These are phyloP conservation scores for Trachelus troglodyta DNA, from an alignment of 2,888 invertebrate species.

Conservation along the genomic window DNA sequence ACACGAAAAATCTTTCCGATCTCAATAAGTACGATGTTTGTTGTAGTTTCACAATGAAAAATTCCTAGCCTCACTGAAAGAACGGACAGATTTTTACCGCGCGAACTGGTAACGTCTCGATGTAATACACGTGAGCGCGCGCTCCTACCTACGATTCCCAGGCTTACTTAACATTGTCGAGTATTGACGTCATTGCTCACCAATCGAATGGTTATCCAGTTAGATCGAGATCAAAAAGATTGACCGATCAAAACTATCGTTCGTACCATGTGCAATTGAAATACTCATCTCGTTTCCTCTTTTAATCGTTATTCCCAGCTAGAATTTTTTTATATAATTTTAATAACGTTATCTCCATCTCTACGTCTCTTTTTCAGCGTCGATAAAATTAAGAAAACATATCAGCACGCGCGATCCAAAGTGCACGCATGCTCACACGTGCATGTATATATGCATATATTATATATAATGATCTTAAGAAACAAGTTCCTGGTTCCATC, in stretches of 20 bases:
- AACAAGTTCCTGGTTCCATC: background rate
- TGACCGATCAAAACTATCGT: conserved; percentile 20
- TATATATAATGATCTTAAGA: background rate
- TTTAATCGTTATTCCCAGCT: background rate
- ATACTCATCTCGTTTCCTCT: background rate
- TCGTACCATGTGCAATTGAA: background rate
- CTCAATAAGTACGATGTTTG: background rate
- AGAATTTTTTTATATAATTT: background rate
- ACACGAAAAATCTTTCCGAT: background rate
- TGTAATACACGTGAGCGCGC: background rate
- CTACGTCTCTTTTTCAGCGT: background rate
- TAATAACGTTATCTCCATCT: background rate
- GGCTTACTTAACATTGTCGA: conserved; percentile 21
- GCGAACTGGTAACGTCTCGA: background rate
- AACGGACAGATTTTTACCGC: background rate
- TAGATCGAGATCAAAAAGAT: conserved; percentile 28
- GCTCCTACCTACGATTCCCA: conserved; percentile 14
- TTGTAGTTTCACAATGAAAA: background rate
- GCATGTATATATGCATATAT: background rate
- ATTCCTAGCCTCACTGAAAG: background rate
- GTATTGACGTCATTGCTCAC: conserved; percentile 20
- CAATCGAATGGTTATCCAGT: conserved; percentile 25
- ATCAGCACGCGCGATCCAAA: background rate
- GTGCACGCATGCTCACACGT: background rate
- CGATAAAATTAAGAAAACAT: background rate